A percentile compares a stretch with the other conserved stretches of the same genome.
Conservation (phyloP, 2,113 vertebrate species). For the Rhodinocichla rosea region DNA sequence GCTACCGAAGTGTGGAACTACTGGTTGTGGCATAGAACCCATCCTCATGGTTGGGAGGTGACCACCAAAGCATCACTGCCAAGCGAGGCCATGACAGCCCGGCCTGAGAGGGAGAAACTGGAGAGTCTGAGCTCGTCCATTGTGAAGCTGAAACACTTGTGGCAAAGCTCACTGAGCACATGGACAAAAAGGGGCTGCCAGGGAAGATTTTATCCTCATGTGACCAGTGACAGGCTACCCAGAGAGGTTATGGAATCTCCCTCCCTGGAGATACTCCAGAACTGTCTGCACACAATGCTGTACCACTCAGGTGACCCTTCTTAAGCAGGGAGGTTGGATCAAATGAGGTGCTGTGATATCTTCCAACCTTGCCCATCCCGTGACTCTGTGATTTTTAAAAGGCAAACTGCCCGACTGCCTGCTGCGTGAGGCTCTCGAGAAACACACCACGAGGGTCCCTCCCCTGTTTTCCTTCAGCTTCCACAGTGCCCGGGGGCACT, state of each 20-base stretch:
- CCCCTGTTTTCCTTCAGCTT: too few relatives aligned
- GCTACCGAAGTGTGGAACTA: not conserved
- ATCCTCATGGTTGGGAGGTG: fast-evolving
- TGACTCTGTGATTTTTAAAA: not conserved
- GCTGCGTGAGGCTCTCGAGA: not conserved
- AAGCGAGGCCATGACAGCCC: not conserved
- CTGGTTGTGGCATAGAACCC: not conserved
- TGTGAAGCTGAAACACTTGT: not conserved
- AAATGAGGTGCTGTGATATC: not conserved
- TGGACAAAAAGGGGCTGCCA: fast-evolving
- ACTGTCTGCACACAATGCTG: not conserved
- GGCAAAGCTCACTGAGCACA: not conserved
- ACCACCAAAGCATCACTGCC: not conserved
- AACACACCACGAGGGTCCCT: fast-evolving
- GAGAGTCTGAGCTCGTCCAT: not conserved
- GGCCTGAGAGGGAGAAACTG: fast-evolving
- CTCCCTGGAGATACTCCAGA: too few relatives aligned
- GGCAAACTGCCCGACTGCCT: not conserved
- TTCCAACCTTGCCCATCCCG: not conserved
- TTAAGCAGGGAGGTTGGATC: not conserved
- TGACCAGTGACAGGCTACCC: not conserved
- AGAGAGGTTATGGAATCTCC: not conserved
- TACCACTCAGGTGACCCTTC: not conserved
- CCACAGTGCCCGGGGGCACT: fast-evolving
- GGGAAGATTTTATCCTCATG: not conserved